A percentile compares a stretch with the other conserved stretches of the same genome.
phyloP scores from a whole-genome alignment of 2,113 vertebrate genomes.

The Bubo bubo region DNA sequence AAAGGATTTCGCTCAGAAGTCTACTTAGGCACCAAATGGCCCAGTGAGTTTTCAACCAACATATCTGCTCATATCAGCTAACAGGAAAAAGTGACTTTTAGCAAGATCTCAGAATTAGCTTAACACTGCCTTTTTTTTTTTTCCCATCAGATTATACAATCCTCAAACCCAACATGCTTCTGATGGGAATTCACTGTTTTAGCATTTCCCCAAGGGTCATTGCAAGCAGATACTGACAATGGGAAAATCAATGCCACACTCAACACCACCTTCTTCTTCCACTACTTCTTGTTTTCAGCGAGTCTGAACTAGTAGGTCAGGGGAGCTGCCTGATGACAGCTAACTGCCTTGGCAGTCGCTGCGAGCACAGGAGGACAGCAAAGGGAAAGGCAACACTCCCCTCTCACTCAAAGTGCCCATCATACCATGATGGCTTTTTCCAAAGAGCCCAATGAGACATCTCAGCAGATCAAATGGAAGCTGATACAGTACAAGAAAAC shows the following conservation, averaged over 20 bases:
- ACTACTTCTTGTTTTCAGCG: not conserved
- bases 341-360: not conserved
- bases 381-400: not conserved
- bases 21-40: not conserved
- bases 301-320: not conserved
- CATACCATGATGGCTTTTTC: not conserved
- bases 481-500: not conserved
- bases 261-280: not conserved
- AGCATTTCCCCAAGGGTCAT: not conserved
- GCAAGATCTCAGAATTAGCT: not conserved
- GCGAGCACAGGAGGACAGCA: not conserved
- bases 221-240: not conserved
- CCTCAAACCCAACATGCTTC: not conserved
- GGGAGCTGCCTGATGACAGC: not conserved
- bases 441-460: rapidly evolving
- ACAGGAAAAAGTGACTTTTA: not conserved
- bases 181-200: not conserved
- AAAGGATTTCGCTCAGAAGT: not conserved
- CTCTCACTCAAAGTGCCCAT: not conserved
- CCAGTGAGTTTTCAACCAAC: not conserved
- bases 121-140: not conserved
- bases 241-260: not conserved
- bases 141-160: not conserved
- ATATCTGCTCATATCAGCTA: not conserved
- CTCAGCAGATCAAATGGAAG: not conserved